These are phyloP conservation scores for Sanderia malayensis DNA, from an alignment of 30 jellyfish, hydroid and myxozoan genomes.

Conservation along the genomic window DNA sequence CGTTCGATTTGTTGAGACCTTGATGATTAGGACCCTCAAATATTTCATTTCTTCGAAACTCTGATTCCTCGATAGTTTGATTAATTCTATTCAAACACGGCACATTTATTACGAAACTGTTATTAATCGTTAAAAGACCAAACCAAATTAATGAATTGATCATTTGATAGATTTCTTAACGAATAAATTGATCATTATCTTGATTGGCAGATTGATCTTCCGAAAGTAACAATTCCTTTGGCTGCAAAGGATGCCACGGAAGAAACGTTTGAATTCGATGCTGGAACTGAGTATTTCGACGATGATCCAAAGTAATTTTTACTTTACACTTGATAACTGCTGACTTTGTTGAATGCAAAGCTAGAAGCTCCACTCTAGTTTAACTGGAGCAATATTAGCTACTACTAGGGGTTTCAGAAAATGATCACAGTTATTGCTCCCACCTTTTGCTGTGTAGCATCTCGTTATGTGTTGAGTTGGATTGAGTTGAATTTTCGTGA, in stretches of 20 bases:
- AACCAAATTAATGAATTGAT: too few relatives aligned
- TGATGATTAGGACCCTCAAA: too few relatives aligned
- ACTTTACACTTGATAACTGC: too few relatives aligned
- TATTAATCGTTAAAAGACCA: too few relatives aligned
- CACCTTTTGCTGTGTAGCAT: neutral
- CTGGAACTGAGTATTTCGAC: constrained; percentile 61
- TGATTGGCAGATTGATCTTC: constrained; percentile 60
- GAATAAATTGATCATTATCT: too few relatives aligned
- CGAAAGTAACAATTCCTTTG: constrained; percentile 68
- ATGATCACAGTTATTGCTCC: neutral
- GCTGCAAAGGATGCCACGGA: constrained; percentile 89
- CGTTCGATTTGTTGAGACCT: too few relatives aligned
- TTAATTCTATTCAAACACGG: too few relatives aligned
- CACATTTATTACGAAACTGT: too few relatives aligned
- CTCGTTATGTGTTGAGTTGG: neutral
- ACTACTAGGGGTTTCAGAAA: neutral
- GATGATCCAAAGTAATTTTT: constrained; percentile 85
- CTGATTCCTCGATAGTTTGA: too few relatives aligned
- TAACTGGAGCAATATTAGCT: neutral
- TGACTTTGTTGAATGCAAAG: neutral
- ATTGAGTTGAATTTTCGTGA: neutral
- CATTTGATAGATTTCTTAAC: too few relatives aligned
- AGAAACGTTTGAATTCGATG: constrained; percentile 84
- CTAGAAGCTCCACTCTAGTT: too few relatives aligned
- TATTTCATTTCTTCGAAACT: too few relatives aligned